Conservation (phyloP, 2,888 invertebrate genomes). For the Amblyjoppa fuscipennis region DNA sequence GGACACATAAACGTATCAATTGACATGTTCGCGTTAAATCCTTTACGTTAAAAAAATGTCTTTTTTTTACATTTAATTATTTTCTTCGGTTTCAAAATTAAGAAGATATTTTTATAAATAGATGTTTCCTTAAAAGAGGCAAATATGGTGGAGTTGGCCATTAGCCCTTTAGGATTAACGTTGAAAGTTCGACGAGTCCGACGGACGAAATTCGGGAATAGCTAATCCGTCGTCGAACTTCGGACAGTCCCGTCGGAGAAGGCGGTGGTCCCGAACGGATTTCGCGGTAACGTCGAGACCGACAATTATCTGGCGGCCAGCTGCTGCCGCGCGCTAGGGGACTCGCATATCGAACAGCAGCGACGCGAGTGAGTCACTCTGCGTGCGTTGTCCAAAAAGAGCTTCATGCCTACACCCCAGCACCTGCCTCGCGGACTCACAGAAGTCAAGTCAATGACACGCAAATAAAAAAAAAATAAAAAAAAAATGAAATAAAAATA, state of each 20-base stretch:
- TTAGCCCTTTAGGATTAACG: no score
- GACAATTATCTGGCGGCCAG: conserved; percentile 62
- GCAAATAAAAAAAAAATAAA: conserved; percentile 26
- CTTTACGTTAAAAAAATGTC: no score
- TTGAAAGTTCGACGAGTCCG: background rate
- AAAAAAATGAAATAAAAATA: background rate
- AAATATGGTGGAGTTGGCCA: background rate
- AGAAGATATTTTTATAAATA: background rate
- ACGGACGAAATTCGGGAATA: background rate
- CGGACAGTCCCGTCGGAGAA: background rate
- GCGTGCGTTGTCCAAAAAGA: conserved; percentile 45
- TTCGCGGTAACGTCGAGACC: conserved; percentile 57
- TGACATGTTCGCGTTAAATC: no score
- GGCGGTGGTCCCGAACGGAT: conserved; percentile 43
- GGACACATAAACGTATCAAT: no score
- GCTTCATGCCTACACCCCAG: conserved; percentile 31
- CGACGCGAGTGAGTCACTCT: conserved; percentile 55
- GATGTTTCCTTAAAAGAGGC: background rate
- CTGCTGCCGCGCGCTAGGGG: conserved; percentile 41
- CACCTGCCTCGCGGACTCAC: conserved; percentile 57
- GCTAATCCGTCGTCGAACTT: background rate
- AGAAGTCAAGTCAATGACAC: conserved; percentile 21
- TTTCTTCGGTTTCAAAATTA: no score
- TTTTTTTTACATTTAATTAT: no score
- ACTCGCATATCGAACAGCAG: conserved; percentile 55